Base-by-base conservation (phyloP, 30 jellyfish, hydroid and myxozoan species). In the Phacellophora camtschatica region DNA sequence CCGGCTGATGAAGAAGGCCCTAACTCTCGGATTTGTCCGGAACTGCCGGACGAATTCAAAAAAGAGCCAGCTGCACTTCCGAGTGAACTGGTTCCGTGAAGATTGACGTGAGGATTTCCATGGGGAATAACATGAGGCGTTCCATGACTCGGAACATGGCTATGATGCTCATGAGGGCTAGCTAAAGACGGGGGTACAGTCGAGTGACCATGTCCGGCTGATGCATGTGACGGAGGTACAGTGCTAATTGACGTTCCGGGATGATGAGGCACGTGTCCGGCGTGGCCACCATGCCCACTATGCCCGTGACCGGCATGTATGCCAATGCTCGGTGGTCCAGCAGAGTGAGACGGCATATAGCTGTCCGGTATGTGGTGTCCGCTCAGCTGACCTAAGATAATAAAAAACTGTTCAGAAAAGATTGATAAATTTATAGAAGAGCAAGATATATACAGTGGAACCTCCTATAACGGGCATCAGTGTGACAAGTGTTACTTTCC, bases 321-420 rank as follows among this genome's bases (percentile, higher is more conserved):
- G 10, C 80, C 80, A 29, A 71, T 71, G 23, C 84, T 71, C 3
- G 84, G 84, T 18, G 84, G 84, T n/a, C 84, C 84, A 16, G 84
- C 68, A 27, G 84, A 53, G 15, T 45, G 84, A 27, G 84, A 71
- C 27, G 84, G 51, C 71, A 71, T 27, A 57, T 71, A 71, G 10
- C 84, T 39, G 51, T 71, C 84, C 5, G 30, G 30, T 20, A 71
- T 6, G 3, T 35, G 84, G 39, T 71, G 84, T 10, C 84, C 71
- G 15, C 84, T 71, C 24, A 71, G 84, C 50, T 45, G 84, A 46
- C 84, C 84, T 71, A 43, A 12, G 50, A 39, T 23, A 4, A 69
- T 13, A 69, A 11, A 63, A 32, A 8, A 23, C 20, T 24, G n/a
- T n/a, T n/a, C n/a, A n/a, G n/a, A n/a, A n/a, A n/a, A n/a, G n/a